Evolutionary conservation across 2,888 invertebrate genomes (phyloP).

Genomic region (Drosophila melanocephala): DNA sequence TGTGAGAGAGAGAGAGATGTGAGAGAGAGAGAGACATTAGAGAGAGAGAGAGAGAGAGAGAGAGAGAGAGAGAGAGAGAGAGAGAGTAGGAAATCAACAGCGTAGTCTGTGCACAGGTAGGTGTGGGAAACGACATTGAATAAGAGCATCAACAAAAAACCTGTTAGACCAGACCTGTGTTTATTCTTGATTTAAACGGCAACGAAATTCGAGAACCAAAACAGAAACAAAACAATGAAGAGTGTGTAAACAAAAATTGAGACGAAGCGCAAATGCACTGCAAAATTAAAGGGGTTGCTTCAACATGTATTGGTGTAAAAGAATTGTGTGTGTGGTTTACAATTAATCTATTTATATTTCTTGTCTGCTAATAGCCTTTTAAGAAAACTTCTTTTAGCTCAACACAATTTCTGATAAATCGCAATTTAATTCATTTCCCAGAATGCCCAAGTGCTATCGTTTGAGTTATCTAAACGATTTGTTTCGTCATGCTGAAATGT

Average conservation of each 20-base stretch:
- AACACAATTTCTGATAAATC: background rate
- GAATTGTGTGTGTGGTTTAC: background rate
- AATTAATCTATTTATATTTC: background rate
- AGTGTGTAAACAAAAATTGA: conserved; percentile 4
- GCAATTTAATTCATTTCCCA: background rate
- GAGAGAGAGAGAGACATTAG: background rate
- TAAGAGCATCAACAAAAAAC: conserved; percentile 32
- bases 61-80: background rate
- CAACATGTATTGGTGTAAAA: background rate
- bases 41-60: conserved; percentile 9
- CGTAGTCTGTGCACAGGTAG: conserved; percentile 6
- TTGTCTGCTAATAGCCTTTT: background rate
- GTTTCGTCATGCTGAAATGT: conserved; percentile 4
- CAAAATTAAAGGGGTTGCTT: background rate
- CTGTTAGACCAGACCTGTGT: conserved; percentile 48
- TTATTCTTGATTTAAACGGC: conserved; percentile 28
- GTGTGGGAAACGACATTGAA: conserved; percentile 7
- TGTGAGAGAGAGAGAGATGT: background rate
- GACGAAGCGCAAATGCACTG: conserved; percentile 14
- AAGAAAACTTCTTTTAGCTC: conserved; percentile 1
- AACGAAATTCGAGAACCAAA: conserved; percentile 32
- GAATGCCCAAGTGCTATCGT: conserved; percentile 3
- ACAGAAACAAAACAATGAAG: conserved; percentile 29
- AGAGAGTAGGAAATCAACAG: conserved; percentile 4
- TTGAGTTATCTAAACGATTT: conserved; percentile 13